Evolutionary conservation across 2,797 vertebrate species (phyloP).

Genomic region (Selene dorsalis): DNA sequence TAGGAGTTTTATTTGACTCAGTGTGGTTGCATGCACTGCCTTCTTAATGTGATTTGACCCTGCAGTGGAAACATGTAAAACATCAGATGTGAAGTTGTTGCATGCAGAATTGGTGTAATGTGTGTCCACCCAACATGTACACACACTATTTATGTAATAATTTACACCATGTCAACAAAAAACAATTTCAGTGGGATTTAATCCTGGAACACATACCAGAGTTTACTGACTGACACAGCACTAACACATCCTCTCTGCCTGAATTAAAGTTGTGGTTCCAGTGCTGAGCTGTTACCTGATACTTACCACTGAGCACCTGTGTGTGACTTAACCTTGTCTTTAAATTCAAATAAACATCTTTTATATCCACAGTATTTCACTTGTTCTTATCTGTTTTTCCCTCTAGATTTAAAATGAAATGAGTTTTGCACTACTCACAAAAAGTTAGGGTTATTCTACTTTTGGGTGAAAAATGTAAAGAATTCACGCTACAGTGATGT

Average conservation of each 20-base stretch:
- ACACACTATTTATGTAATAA: neutral
- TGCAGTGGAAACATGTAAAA: neutral
- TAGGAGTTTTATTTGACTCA: neutral
- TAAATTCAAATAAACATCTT: neutral
- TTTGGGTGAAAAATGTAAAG: too few species aligned
- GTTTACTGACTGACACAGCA: neutral
- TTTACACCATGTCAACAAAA: conserved; percentile 16
- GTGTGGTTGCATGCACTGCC: neutral
- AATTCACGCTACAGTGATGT: too few species aligned
- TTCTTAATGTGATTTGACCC: conserved; percentile 2
- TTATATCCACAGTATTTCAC: too few species aligned
- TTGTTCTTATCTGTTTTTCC: too few species aligned
- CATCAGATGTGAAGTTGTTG: neutral
- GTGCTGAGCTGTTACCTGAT: neutral
- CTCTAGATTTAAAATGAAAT: too few species aligned
- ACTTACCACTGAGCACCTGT: neutral
- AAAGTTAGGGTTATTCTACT: too few species aligned
- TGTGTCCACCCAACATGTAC: neutral
- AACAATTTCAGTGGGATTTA: conserved; percentile 10
- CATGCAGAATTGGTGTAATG: neutral
- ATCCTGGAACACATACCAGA: neutral
- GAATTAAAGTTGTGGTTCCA: neutral
- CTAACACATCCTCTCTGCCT: neutral
- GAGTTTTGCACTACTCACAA: too few species aligned
- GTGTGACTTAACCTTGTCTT: neutral